Percentiles rank a stretch among this genome's conserved stretches.
These are phyloP conservation scores for Maconellicoccus hirsutus DNA, from an alignment of 1,140 invertebrate species.

Conservation along the genomic window DNA sequence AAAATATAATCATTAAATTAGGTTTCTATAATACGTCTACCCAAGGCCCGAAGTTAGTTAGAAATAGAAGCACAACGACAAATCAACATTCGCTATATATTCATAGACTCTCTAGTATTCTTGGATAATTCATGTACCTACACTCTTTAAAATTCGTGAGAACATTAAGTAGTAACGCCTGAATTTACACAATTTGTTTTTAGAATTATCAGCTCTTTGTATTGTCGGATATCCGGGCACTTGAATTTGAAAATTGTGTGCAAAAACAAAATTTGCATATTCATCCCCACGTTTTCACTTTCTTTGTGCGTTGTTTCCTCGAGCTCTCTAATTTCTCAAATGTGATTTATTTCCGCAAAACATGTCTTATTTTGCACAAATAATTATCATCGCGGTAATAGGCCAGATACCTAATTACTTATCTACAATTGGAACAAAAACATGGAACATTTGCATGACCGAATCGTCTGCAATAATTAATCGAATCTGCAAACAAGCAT, in stretches of 20 bases:
- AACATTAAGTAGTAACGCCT: not conserved
- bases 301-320: not conserved
- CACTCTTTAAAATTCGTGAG: not conserved
- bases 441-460: not conserved
- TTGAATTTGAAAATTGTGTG: not conserved
- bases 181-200: not conserved
- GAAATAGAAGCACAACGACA: no score
- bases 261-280: not conserved
- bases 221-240: not conserved
- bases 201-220: not conserved
- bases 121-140: no score
- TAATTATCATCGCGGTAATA: not conserved
- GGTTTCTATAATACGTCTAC: no score
- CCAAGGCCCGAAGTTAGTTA: no score
- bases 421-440: not conserved
- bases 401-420: no score
- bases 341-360: not conserved
- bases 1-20: no score
- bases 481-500: not conserved
- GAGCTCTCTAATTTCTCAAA: not conserved
- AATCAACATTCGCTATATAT: no score
- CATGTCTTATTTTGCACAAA: not conserved
- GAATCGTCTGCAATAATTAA: not conserved
- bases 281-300: conserved; percentile 7
- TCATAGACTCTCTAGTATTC: no score